Conservation (phyloP, 2,888 invertebrate genomes). For the Drosophila borealis region DNA sequence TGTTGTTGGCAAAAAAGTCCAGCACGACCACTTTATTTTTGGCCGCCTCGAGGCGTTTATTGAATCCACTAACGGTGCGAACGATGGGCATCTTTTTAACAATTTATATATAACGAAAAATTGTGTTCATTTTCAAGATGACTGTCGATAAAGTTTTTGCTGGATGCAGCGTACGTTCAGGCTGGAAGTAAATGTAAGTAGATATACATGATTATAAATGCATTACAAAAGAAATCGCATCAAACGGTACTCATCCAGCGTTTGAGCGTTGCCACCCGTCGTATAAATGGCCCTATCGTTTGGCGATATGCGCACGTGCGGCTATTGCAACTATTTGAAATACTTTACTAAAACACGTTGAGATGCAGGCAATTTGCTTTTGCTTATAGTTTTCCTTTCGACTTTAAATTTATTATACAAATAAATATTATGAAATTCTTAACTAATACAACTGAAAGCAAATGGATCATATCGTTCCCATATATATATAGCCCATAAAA, state of each 20-base stretch:
- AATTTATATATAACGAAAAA: no score
- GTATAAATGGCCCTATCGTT: not conserved
- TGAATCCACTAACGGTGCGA: slow-evolving; percentile 55
- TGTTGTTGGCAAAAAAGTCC: slow-evolving; percentile 60
- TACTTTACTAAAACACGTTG: not conserved
- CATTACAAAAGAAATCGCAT: no score
- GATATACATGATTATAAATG: not conserved
- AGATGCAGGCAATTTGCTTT: not conserved
- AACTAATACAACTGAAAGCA: slow-evolving; percentile 24
- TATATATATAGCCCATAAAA: slow-evolving; percentile 3
- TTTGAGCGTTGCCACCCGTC: slow-evolving; percentile 24
- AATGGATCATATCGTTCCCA: slow-evolving; percentile 7
- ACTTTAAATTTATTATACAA: slow-evolving; percentile 37
- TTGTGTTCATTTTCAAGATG: no score
- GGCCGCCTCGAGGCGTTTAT: slow-evolving; percentile 60
- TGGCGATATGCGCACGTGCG: not conserved
- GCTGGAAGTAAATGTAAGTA: not conserved
- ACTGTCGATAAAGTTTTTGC: no score
- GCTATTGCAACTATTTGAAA: slow-evolving; percentile 1
- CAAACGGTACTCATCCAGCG: slow-evolving; percentile 32
- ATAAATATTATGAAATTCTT: slow-evolving; percentile 19
- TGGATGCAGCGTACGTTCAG: no score
- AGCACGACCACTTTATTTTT: slow-evolving; percentile 53
- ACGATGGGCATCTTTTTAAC: slow-evolving; percentile 34
- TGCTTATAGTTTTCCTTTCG: slow-evolving; percentile 7